These are phyloP conservation scores for Drosophila nigrodunni DNA, from an alignment of 1,140 invertebrate species.

Conservation along the genomic window DNA sequence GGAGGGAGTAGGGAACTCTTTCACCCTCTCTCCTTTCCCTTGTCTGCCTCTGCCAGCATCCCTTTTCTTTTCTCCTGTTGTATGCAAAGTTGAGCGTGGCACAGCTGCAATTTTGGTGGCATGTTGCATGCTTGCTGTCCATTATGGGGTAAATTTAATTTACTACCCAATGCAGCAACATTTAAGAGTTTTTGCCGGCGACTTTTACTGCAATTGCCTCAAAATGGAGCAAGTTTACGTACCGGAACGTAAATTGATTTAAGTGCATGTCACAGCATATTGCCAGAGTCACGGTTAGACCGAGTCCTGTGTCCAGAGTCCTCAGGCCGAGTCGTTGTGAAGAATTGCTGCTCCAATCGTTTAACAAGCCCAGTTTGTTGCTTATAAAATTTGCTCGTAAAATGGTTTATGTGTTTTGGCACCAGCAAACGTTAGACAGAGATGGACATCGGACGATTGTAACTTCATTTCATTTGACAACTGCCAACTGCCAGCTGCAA, in stretches of 20 bases:
- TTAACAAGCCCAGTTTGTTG: constrained; percentile 69
- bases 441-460: background rate
- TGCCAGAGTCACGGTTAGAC: constrained; percentile 28
- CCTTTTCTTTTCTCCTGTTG: background rate
- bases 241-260: constrained; percentile 72
- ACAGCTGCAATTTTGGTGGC: constrained; percentile 36
- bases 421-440: constrained; percentile 17
- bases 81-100: constrained; percentile 64
- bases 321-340: background rate
- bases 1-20: no score
- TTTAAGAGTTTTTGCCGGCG: constrained; percentile 59
- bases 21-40: no score
- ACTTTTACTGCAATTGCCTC: constrained; percentile 46
- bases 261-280: constrained; percentile 80
- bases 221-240: constrained; percentile 49
- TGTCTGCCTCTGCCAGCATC: no score
- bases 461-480: constrained; percentile 30
- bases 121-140: constrained; percentile 63
- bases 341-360: constrained; percentile 58
- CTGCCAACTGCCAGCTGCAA: constrained; percentile 46
- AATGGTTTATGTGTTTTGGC: constrained; percentile 63
- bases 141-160: constrained; percentile 79
- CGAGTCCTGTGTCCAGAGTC: constrained; percentile 8
- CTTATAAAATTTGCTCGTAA: constrained; percentile 68
- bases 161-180: constrained; percentile 59